Evolutionary conservation across 2,888 invertebrate species (phyloP).

Genomic region (Camptogramma bilineatum): DNA sequence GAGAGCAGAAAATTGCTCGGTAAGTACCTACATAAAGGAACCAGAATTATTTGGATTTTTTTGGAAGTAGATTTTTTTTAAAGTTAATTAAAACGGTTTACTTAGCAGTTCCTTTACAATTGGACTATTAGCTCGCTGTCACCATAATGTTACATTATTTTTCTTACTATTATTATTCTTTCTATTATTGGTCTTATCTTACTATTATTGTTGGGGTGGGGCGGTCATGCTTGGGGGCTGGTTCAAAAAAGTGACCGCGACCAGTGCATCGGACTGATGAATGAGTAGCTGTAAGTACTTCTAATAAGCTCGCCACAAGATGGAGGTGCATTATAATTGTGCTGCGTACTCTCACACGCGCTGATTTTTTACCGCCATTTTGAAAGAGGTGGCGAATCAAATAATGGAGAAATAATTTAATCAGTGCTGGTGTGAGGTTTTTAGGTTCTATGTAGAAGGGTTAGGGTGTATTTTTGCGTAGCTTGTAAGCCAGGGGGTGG

Average conservation of each 20-base stretch:
- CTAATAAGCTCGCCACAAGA: slow-evolving; percentile 32
- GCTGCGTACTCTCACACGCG: slow-evolving; percentile 42
- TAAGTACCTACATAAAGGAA: too few species aligned
- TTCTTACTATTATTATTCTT: too few species aligned
- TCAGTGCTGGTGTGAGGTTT: slow-evolving; percentile 55
- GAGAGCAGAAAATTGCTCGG: too few species aligned
- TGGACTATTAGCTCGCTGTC: too few species aligned
- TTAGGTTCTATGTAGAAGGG: slow-evolving; percentile 56
- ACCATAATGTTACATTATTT: too few species aligned
- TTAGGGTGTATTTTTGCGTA: slow-evolving; percentile 66
- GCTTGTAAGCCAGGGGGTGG: slow-evolving; percentile 57
- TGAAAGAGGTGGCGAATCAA: slow-evolving; percentile 83
- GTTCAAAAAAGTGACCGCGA: neutral
- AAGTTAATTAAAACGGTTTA: too few species aligned
- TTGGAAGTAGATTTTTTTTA: too few species aligned
- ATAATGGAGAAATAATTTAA: slow-evolving; percentile 84
- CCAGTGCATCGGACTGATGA: neutral
- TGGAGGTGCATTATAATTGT: slow-evolving; percentile 35
- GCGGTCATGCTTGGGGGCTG: neutral
- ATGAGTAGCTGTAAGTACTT: too few species aligned
- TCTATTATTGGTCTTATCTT: too few species aligned
- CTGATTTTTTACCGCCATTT: slow-evolving; percentile 76
- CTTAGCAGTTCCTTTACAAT: too few species aligned
- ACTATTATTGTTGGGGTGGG: neutral
- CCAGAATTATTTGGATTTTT: too few species aligned